Evolutionary conservation across 2,888 invertebrate genomes (phyloP).

Genomic region (Drosophila setosimentum): DNA sequence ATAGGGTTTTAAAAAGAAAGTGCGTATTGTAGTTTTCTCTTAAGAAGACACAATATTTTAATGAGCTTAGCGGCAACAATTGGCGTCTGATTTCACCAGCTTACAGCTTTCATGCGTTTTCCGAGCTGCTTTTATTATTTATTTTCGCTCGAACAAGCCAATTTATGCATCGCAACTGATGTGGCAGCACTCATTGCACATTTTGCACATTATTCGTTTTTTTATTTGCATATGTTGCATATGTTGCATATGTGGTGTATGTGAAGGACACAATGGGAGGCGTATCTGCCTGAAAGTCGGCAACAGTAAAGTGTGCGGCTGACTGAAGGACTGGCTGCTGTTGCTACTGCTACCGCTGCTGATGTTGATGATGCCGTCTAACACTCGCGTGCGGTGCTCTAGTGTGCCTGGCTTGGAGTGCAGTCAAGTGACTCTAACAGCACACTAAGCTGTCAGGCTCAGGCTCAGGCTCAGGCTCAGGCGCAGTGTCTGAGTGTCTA

Average conservation of each 20-base stretch:
- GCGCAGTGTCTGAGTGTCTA: slow-evolving; percentile 10
- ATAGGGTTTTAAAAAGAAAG: neutral
- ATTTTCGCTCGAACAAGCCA: slow-evolving; percentile 8
- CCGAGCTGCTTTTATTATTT: neutral
- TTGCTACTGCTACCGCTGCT: neutral
- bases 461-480: slow-evolving; percentile 50
- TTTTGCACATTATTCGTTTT: neutral
- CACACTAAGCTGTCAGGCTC: slow-evolving; percentile 65
- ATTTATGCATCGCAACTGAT: slow-evolving; percentile 10
- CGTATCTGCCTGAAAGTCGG: slow-evolving; percentile 10
- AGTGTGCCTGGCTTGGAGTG: slow-evolving; percentile 45
- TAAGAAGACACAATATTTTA: neutral
- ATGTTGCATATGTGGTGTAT: slow-evolving; percentile 35
- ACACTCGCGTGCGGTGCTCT: slow-evolving; percentile 30
- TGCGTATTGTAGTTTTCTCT: neutral
- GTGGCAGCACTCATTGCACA: slow-evolving; percentile 19
- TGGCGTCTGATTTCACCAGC: neutral
- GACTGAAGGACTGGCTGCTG: slow-evolving; percentile 8
- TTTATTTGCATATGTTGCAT: slow-evolving; percentile 44
- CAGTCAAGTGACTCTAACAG: slow-evolving; percentile 69
- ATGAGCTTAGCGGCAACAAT: neutral
- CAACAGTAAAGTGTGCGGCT: slow-evolving; percentile 32
- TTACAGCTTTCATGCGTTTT: neutral
- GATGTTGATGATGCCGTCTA: slow-evolving; percentile 31
- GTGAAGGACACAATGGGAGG: slow-evolving; percentile 40